phyloP scores from a whole-genome alignment of 2,113 vertebrate genomes.

The Periophthalmodon schlosseri region DNA sequence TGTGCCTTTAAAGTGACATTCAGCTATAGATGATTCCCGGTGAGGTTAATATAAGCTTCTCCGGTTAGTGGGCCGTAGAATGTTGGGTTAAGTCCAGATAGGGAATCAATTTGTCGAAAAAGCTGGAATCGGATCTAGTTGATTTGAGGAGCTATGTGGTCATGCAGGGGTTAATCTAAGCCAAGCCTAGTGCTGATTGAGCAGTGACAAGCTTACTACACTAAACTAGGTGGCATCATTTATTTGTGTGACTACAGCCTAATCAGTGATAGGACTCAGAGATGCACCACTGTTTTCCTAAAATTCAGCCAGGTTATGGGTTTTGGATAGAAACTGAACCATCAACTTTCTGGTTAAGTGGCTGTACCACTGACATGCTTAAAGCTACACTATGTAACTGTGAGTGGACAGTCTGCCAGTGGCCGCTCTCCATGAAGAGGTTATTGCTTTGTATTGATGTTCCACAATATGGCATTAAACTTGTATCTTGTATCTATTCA shows the following conservation, averaged over 20 bases:
- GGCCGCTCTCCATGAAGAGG: too few relatives aligned
- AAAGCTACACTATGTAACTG: too few relatives aligned
- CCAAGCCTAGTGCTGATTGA: background rate
- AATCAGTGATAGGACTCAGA: conserved; percentile 6
- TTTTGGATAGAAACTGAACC: too few relatives aligned
- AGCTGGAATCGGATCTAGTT: background rate
- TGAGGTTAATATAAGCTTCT: conserved; percentile 45
- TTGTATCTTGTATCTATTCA: too few relatives aligned
- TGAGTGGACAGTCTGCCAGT: too few relatives aligned
- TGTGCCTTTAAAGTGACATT: conserved; percentile 26
- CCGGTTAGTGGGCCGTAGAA: conserved; percentile 54
- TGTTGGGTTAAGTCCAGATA: conserved; percentile 32
- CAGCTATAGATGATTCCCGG: conserved; percentile 31
- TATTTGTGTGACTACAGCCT: conserved; percentile 25
- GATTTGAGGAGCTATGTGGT: background rate
- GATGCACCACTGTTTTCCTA: background rate
- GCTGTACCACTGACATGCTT: too few relatives aligned
- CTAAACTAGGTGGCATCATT: background rate
- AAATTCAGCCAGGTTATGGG: too few relatives aligned
- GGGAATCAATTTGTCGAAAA: background rate
- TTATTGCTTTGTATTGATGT: too few relatives aligned
- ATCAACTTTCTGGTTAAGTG: too few relatives aligned
- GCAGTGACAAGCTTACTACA: conserved; percentile 14
- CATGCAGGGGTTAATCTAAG: conserved; percentile 7
- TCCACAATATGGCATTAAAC: too few relatives aligned